Conservation (phyloP, 2,888 invertebrate species). For the Clostera curtula region DNA sequence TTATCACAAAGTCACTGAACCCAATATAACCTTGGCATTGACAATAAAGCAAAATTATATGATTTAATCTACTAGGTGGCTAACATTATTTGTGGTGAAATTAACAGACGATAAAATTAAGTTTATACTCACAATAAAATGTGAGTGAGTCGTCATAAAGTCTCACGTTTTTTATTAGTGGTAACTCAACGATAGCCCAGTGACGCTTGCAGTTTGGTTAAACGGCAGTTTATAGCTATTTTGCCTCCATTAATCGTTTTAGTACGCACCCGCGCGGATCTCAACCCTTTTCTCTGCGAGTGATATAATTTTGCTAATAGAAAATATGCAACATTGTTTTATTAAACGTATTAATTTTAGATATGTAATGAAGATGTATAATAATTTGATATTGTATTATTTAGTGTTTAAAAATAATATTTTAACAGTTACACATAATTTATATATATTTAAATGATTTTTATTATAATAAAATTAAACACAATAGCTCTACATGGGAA, state of each 20-base stretch:
- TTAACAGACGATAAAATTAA: constrained; percentile 76
- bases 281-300: constrained; percentile 43
- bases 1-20: constrained; percentile 27
- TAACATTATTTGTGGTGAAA: constrained; percentile 73
- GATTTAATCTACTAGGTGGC: constrained; percentile 60
- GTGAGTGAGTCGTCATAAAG: constrained; percentile 75
- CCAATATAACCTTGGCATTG: constrained; percentile 47
- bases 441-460: no score
- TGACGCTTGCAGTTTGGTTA: constrained; percentile 75
- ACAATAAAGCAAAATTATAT: constrained; percentile 62
- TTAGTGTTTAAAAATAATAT: no score
- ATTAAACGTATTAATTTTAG: not conserved
- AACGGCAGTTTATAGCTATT: constrained; percentile 74
- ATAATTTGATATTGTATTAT: no score
- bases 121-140: constrained; percentile 75
- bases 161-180: constrained; percentile 74
- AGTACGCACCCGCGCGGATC: constrained; percentile 64
- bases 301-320: constrained; percentile 9
- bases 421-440: no score
- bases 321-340: no score
- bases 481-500: no score
- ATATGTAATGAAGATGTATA: no score
- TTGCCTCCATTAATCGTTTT: constrained; percentile 74
- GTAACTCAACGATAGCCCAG: constrained; percentile 61
- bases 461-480: no score